Conservation (phyloP, 2,888 invertebrate species). For the Acleris literana region DNA sequence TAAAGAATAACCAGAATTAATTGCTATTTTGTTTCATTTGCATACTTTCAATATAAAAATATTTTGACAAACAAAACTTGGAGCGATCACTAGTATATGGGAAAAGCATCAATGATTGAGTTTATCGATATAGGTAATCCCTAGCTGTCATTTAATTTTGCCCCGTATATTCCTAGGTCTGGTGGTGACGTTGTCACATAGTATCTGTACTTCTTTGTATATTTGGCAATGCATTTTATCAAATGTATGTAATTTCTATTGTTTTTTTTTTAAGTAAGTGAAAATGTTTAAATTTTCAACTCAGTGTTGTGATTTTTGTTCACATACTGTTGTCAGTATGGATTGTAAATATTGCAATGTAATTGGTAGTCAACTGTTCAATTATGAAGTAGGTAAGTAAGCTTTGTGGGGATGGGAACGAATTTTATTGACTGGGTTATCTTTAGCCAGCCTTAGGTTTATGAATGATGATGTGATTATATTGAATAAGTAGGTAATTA, state of each 20-base stretch:
- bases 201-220: not conserved
- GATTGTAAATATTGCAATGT: conserved; percentile 28
- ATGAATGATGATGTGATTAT: no score
- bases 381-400: conserved; percentile 4
- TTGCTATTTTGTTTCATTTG: no score
- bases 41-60: no score
- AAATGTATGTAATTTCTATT: not conserved
- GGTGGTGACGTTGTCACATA: no score
- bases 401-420: not conserved
- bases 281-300: conserved; percentile 6
- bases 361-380: conserved; percentile 14
- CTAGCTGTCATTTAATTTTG: no score
- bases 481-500: no score
- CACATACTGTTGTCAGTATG: conserved; percentile 18
- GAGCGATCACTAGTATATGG: no score
- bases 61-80: no score
- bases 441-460: not conserved
- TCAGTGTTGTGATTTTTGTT: conserved; percentile 29
- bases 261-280: not conserved
- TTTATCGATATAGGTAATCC: no score
- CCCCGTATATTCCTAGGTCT: no score
- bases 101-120: no score
- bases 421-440: not conserved
- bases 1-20: no score
- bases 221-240: not conserved